Percentiles rank a stretch among this genome's conserved stretches.
Conservation (phyloP, 2,888 invertebrate genomes). For the Perdita meconis region DNA sequence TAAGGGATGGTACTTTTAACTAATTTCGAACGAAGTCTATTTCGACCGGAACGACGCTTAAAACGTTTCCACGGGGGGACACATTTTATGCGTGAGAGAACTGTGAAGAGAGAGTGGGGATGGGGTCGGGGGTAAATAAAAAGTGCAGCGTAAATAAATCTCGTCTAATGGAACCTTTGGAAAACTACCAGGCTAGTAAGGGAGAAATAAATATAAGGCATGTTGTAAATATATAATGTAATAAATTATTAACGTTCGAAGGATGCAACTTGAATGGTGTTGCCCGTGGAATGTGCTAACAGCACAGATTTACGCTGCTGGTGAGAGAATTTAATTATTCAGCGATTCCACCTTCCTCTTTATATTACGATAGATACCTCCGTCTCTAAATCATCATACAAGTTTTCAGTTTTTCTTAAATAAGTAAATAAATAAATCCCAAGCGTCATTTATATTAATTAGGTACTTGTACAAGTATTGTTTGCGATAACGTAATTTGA, state of each 20-base stretch:
- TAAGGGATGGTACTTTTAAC: conserved; percentile 23
- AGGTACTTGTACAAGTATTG: too few relatives aligned
- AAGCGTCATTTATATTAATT: too few relatives aligned
- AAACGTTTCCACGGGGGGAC: conserved; percentile 26
- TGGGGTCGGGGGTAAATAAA: conserved; percentile 20
- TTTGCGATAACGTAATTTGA: too few relatives aligned
- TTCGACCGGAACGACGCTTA: conserved; percentile 34
- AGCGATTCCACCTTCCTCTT: not conserved
- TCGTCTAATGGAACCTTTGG: conserved; percentile 40
- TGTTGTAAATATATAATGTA: not conserved
- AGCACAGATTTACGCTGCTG: not conserved
- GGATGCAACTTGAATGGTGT: not conserved
- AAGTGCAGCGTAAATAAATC: conserved; percentile 33
- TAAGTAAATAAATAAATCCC: too few relatives aligned
- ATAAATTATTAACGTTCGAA: conserved; percentile 10
- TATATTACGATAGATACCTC: too few relatives aligned
- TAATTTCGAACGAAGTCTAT: conserved; percentile 33
- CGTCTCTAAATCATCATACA: too few relatives aligned
- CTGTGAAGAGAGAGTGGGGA: not conserved
- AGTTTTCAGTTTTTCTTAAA: not conserved
- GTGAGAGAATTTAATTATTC: not conserved
- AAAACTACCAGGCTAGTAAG: not conserved
- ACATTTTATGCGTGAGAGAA: conserved; percentile 25
- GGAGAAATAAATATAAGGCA: not conserved
- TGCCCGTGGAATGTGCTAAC: not conserved